Conservation (phyloP, 2,888 invertebrate genomes). For the Pyrochroa serraticornis region DNA sequence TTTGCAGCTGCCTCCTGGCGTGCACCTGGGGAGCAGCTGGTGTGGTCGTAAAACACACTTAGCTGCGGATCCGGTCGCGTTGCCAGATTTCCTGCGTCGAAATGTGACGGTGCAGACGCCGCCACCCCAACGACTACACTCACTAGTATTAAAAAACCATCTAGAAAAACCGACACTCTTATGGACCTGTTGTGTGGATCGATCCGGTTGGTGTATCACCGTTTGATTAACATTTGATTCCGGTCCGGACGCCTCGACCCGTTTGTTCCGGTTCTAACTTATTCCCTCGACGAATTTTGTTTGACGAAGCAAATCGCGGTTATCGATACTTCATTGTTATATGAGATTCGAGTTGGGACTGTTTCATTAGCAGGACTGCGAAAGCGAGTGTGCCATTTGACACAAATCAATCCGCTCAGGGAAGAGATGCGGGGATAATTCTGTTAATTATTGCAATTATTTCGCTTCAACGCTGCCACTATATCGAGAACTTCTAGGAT, state of each 20-base stretch:
- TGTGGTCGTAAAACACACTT: slow-evolving; percentile 38
- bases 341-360: too few relatives aligned
- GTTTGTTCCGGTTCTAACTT: too few relatives aligned
- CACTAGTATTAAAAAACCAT: slow-evolving; percentile 5
- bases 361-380: too few relatives aligned
- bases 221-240: slow-evolving; percentile 17
- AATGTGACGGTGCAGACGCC: too few relatives aligned
- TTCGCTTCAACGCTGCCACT: too few relatives aligned
- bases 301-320: not conserved
- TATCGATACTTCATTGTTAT: too few relatives aligned
- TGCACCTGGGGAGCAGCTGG: slow-evolving; percentile 38
- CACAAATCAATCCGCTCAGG: too few relatives aligned
- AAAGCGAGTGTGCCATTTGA: too few relatives aligned
- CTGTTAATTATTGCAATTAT: too few relatives aligned
- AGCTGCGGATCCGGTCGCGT: slow-evolving; percentile 18
- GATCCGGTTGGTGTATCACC: slow-evolving; percentile 6
- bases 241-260: not conserved
- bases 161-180: slow-evolving; percentile 1
- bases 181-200: slow-evolving; percentile 17
- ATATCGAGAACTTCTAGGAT: too few relatives aligned
- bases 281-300: not conserved
- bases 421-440: too few relatives aligned
- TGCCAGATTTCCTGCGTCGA: slow-evolving; percentile 4
- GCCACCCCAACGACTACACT: not conserved
- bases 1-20: slow-evolving; percentile 37